Base-by-base conservation (phyloP, 1,140 invertebrate genomes). In the Globodera ellingtonae region DNA sequence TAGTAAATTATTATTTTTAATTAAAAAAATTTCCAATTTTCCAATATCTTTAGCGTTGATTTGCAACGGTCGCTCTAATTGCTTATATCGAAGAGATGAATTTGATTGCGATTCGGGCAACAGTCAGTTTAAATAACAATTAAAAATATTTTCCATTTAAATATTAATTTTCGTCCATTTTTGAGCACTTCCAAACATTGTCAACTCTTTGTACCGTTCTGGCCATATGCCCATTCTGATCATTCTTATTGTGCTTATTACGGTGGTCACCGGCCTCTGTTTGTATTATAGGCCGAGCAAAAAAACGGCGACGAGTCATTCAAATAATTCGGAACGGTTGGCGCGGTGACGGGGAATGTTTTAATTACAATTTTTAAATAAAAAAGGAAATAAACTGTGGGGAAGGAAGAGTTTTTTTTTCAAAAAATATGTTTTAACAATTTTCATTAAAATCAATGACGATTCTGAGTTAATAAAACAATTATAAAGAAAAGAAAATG, bases 61-160 rank as follows among this genome's bases (percentile, higher is more conserved):
- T 21, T 83, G 82, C 79, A 84, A 84, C 44, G 72, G 69, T 47
- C 78, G 62, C 15, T 50, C 79, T 18, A 83, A 83, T 66, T 83
- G 82, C 74, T 48, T 82, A 9, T 82, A 82, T 72, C 24, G 71
- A 35, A 56, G 67, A 18, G 81, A 82, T 56, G 81, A 82, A 78
- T 66, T 48, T 10, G 18, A 81, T 5, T 80, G 79, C 79, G 81
- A 80, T 70, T 48, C 48, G 6, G 9, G 73, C 35, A 50, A 62
- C 10, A 18, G 56, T 62, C 24, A 8, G n/a, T 78, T 73, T 50
- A 35, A 47, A 56, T 69, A 44, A 69, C 18, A 44, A 52, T 69
- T 24, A 69, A 69, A 69, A 69, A 13, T 21, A 69, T 13, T 69
- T 10, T 15, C 8, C 1, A 6, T 69, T 15, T 9, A 24, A 21